A percentile compares a stretch with the other conserved stretches of the same genome.
These are phyloP conservation scores for Periophthalmus modestus DNA, from an alignment of 2,113 vertebrate species.

Conservation along the genomic window DNA sequence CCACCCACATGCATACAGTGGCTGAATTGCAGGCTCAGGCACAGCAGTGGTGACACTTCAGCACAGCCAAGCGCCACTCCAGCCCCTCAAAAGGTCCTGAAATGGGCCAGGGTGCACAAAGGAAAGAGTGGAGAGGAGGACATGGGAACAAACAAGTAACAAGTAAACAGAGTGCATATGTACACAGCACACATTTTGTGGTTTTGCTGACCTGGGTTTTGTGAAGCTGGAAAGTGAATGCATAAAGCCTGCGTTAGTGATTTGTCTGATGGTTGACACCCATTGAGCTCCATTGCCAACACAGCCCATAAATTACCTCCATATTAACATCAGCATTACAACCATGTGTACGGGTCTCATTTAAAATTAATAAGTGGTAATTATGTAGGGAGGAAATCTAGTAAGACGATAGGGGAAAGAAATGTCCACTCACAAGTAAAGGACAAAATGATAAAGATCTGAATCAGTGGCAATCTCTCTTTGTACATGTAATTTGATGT, in stretches of 20 bases:
- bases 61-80: slow-evolving; percentile 79
- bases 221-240: slow-evolving; percentile 16
- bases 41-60: slow-evolving; percentile 80
- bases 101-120: slow-evolving; percentile 70
- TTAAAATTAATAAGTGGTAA: slow-evolving; percentile 84
- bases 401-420: slow-evolving; percentile 57
- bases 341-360: slow-evolving; percentile 79
- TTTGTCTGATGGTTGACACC: slow-evolving; percentile 70
- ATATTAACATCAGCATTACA: slow-evolving; percentile 82
- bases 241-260: slow-evolving; percentile 60
- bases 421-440: neutral
- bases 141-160: slow-evolving; percentile 53
- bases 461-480: neutral
- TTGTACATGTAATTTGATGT: neutral
- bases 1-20: slow-evolving; percentile 46
- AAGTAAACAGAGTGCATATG: slow-evolving; percentile 38
- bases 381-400: slow-evolving; percentile 74
- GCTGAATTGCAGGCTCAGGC: slow-evolving; percentile 78
- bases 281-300: slow-evolving; percentile 70
- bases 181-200: slow-evolving; percentile 1
- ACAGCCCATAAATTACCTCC: slow-evolving; percentile 78
- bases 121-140: slow-evolving; percentile 55
- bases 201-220: slow-evolving; percentile 27
- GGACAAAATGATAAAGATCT: slow-evolving; percentile 5
- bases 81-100: slow-evolving; percentile 75